These are phyloP conservation scores for Drosophila tsacasi DNA, from an alignment of 1,140 invertebrate genomes.

Conservation along the genomic window DNA sequence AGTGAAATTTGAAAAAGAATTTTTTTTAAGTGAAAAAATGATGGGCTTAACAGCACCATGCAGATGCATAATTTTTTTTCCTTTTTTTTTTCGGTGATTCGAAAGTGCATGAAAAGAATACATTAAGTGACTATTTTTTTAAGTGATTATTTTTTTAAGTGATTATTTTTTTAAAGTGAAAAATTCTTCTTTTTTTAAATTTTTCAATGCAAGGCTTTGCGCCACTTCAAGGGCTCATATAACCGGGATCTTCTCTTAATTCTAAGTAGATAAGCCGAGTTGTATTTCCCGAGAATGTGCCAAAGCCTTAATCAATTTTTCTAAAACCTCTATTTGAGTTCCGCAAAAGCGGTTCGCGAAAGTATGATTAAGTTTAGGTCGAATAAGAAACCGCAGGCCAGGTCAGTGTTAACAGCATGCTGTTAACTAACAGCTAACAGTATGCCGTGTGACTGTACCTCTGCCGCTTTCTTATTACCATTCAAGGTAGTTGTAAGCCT, in stretches of 20 bases:
- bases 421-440: slow-evolving; percentile 12
- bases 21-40: slow-evolving; percentile 57
- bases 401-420: slow-evolving; percentile 5
- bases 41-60: slow-evolving; percentile 11
- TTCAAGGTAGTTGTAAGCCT: slow-evolving; percentile 34
- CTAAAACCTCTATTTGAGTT: not conserved
- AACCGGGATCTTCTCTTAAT: slow-evolving; percentile 3
- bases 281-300: slow-evolving; percentile 1
- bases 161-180: slow-evolving; percentile 39
- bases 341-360: not conserved
- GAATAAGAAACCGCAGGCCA: not conserved
- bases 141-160: slow-evolving; percentile 28
- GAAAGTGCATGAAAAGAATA: slow-evolving; percentile 48
- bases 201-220: slow-evolving; percentile 14
- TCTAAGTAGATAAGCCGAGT: not conserved
- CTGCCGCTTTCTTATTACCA: not conserved
- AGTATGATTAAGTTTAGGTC: slow-evolving; percentile 11
- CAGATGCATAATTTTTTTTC: slow-evolving; percentile 44
- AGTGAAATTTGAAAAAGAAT: not conserved
- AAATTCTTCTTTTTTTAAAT: slow-evolving; percentile 15
- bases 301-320: slow-evolving; percentile 1
- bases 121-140: slow-evolving; percentile 17
- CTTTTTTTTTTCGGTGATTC: slow-evolving; percentile 58
- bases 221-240: not conserved
- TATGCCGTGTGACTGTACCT: slow-evolving; percentile 4